Base-by-base conservation (phyloP, 2,113 vertebrate species). In the Meriones unguiculatus region DNA sequence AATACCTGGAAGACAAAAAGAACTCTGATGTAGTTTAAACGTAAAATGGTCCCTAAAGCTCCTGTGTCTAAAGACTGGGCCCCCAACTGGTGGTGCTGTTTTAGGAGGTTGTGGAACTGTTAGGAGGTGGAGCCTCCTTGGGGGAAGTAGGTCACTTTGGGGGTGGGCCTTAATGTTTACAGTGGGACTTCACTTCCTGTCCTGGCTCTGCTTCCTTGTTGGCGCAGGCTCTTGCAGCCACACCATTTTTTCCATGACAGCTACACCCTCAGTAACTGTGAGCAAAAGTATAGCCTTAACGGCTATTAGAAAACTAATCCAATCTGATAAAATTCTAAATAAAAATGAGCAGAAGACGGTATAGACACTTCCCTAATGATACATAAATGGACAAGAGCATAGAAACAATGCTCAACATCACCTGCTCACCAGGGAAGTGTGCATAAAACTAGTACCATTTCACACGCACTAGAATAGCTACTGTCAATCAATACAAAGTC, bases 331-430 rank as follows among this genome's bases (percentile, higher is more conserved):
- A 67, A 46, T 11, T n/a, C n/a, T 46, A 80, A 75, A 4, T 87
- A 84, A 86, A 78, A 87, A 76, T n/a, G 82, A 69, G 25, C 50
- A 57, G 89, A 89, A 8, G 30, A 80, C 28, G 14, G 7, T 59
- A 76, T 8, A 76, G 86, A 92, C 8, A 38, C 41, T 77, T 86
- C 90, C 92, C 54, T 78, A 80, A 46, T 86, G 78, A 89, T 77
- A 62, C 4, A 18, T n/a, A 17, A 57, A 57, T 30, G 77, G 50
- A 20, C 4, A 7, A 54, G 8, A 5, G 30, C 77, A 59, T 22
- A 20, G 57, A 73, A 86, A 92, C 76, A 25, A 78, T 35, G 24
- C n/a, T 78, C 64, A 32, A 8, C 8, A 59, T 78, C 70, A 78
- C 7, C 57, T 81, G 41, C 57, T 81, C 18, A 38, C 24, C 57